Percentiles rank a stretch among this genome's conserved stretches.
phyloP scores from a whole-genome alignment of 2,113 vertebrate genomes.

The Psittacus erithacus region DNA sequence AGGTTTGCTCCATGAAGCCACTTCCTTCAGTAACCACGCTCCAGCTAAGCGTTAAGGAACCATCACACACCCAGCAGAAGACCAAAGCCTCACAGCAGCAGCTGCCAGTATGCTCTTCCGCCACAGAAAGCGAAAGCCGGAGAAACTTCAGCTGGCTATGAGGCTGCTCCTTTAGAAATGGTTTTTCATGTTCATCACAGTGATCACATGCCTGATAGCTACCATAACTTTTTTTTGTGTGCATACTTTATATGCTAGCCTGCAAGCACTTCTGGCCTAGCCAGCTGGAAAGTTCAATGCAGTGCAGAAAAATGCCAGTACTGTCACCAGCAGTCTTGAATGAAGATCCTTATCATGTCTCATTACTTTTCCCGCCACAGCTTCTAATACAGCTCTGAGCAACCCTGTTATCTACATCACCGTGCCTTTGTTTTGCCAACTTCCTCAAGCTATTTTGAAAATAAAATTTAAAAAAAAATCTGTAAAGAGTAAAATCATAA shows the following conservation, averaged over 20 bases:
- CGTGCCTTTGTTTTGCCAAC: neutral
- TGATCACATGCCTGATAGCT: neutral
- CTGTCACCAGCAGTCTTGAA: neutral
- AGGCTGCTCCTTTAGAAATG: neutral
- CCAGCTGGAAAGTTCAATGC: neutral
- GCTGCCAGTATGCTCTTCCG: accelerated
- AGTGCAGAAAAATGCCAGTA: neutral
- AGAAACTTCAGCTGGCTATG: neutral
- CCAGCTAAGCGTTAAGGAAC: neutral
- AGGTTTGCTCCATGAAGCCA: neutral
- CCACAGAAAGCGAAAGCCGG: neutral
- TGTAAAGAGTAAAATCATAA: neutral
- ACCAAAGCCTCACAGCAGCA: neutral
- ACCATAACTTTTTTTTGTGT: neutral
- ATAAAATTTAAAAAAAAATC: neutral
- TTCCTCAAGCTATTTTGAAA: neutral
- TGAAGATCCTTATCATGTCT: neutral
- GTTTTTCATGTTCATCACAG: neutral
- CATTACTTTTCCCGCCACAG: neutral
- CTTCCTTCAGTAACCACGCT: neutral
- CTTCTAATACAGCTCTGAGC: neutral
- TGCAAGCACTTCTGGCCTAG: neutral
- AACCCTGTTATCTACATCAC: neutral
- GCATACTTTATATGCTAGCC: neutral
- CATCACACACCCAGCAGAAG: neutral